Evolutionary conservation across 2,888 invertebrate species (phyloP).

Genomic region (Leptinotarsa tumamoca): DNA sequence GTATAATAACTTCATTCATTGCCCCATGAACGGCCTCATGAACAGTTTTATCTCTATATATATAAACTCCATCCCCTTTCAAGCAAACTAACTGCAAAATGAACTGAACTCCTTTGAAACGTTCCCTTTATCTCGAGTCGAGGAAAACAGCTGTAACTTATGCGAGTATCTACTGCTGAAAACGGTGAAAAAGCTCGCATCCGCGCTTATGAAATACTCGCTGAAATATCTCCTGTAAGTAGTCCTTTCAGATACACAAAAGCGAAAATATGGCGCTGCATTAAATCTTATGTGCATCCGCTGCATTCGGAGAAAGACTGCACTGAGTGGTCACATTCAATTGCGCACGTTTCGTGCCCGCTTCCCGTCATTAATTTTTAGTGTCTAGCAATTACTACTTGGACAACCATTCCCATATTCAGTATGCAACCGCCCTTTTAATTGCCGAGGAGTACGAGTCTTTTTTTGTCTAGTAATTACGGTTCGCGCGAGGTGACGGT

Average conservation of each 20-base stretch:
- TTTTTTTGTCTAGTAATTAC: constrained; percentile 40
- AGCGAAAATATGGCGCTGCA: constrained; percentile 54
- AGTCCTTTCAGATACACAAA: constrained; percentile 53
- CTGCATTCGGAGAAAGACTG: constrained; percentile 52
- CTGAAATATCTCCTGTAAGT: constrained; percentile 34
- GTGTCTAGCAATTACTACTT: constrained; percentile 63
- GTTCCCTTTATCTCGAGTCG: neutral
- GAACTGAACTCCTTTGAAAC: constrained; percentile 16
- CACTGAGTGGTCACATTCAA: constrained; percentile 63
- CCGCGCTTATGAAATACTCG: constrained; percentile 40
- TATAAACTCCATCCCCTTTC: constrained; percentile 13
- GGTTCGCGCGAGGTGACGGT: constrained; percentile 22
- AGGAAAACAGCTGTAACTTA: constrained; percentile 18
- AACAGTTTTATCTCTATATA: constrained; percentile 17
- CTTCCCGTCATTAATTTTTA: constrained; percentile 67
- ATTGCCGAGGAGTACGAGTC: constrained; percentile 34
- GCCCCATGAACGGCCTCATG: neutral
- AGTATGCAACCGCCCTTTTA: constrained; percentile 44
- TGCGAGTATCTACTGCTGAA: constrained; percentile 25
- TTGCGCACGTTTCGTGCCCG: constrained; percentile 65
- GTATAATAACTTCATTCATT: neutral
- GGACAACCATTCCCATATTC: constrained; percentile 42
- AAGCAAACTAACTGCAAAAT: constrained; percentile 13
- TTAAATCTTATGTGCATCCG: constrained; percentile 61
- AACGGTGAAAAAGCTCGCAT: constrained; percentile 36